These are phyloP conservation scores for Macrophya annulata DNA, from an alignment of 2,888 invertebrate genomes.

Conservation along the genomic window DNA sequence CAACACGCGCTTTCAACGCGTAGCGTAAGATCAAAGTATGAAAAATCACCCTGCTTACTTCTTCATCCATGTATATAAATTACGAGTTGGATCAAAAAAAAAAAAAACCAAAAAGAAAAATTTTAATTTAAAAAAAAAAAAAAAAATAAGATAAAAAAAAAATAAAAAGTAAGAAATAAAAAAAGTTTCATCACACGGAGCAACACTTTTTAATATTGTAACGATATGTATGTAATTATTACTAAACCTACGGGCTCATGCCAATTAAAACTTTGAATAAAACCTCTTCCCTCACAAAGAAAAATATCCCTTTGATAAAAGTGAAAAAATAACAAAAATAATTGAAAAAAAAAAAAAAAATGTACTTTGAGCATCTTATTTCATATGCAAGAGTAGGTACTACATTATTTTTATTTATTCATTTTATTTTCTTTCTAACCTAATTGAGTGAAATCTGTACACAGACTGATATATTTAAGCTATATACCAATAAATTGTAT, in stretches of 20 bases:
- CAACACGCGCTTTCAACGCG: slow-evolving; percentile 9
- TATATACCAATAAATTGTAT: too few relatives aligned
- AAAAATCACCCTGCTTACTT: slow-evolving; percentile 8
- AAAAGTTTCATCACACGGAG: not conserved
- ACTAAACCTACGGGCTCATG: not conserved
- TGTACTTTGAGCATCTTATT: slow-evolving; percentile 3
- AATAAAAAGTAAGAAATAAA: not conserved
- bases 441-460: not conserved
- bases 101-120: too few relatives aligned
- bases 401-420: not conserved
- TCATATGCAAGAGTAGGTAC: not conserved
- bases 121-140: too few relatives aligned
- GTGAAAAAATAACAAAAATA: not conserved
- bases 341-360: not conserved
- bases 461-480: too few relatives aligned
- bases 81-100: not conserved
- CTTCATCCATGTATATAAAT: not conserved
- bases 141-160: too few relatives aligned
- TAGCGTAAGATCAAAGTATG: slow-evolving; percentile 19
- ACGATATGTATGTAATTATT: not conserved
- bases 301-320: not conserved
- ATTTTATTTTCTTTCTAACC: not conserved
- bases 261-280: slow-evolving; percentile 25
- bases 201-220: slow-evolving; percentile 24
- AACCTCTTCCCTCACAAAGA: not conserved